Conservation (phyloP, 2,888 invertebrate species). For the Hyppa rectilinea region DNA sequence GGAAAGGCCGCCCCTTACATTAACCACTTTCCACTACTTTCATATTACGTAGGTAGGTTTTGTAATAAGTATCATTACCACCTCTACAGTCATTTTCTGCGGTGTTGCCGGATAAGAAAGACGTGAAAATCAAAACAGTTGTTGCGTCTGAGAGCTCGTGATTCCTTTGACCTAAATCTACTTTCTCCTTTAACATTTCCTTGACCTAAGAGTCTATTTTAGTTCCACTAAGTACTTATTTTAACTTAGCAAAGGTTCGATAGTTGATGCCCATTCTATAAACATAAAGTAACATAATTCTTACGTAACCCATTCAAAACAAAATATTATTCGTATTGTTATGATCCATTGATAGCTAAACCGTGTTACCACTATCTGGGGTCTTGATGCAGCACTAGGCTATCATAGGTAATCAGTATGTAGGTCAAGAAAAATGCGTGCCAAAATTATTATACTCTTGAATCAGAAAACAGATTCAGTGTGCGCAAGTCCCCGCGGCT, state of each 20-base stretch:
- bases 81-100: conserved; percentile 7
- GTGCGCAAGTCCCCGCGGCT: conserved; percentile 65
- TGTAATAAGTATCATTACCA: conserved; percentile 40
- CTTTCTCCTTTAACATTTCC: conserved; percentile 20
- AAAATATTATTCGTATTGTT: background rate
- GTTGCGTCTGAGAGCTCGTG: background rate
- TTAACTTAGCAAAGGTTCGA: background rate
- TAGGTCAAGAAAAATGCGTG: conserved; percentile 24
- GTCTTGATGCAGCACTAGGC: background rate
- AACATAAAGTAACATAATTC: conserved; percentile 1
- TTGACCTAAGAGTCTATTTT: conserved; percentile 22
- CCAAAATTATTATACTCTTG: conserved; percentile 23
- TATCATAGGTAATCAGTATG: conserved; percentile 4
- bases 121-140: conserved; percentile 10
- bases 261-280: background rate
- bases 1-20: conserved; percentile 22
- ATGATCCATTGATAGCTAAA: conserved; percentile 3
- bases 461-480: conserved; percentile 40
- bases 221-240: conserved; percentile 10
- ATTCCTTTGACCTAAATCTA: conserved; percentile 33
- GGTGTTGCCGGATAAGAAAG: conserved; percentile 8
- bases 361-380: conserved; percentile 22
- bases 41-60: conserved; percentile 28
- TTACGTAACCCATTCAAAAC: conserved; percentile 18
- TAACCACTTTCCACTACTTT: conserved; percentile 52